phyloP scores from a whole-genome alignment of 2,113 vertebrate genomes.

The Spilogale gracilis region DNA sequence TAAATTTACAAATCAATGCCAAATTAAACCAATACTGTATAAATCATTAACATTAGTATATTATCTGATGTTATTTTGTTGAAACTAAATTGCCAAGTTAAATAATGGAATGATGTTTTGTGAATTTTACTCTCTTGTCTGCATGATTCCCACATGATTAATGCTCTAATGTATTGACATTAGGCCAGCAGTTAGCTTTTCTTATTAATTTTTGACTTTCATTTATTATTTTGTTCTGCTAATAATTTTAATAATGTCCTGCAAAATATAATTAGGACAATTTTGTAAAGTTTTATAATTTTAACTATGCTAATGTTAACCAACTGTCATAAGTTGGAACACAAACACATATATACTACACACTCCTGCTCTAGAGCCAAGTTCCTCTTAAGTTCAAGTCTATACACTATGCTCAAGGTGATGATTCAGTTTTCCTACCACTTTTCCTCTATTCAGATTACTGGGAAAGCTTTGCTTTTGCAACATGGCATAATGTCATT shows the following conservation, averaged over 20 bases:
- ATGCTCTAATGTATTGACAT: background rate
- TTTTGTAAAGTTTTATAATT: constrained; percentile 1
- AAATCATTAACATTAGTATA: background rate
- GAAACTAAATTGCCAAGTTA: background rate
- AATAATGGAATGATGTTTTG: background rate
- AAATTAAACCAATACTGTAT: background rate
- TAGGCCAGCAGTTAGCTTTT: background rate
- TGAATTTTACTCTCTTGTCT: background rate
- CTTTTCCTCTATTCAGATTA: background rate
- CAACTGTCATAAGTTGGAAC: too few relatives aligned
- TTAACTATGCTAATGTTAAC: background rate
- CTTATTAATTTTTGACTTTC: background rate
- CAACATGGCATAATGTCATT: background rate
- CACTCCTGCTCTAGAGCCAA: background rate
- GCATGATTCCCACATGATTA: background rate
- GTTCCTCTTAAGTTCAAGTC: background rate
- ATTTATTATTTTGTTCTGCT: constrained; percentile 35
- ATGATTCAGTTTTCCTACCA: background rate
- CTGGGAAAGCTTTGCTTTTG: constrained; percentile 19
- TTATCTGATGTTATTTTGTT: background rate
- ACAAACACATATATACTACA: too few relatives aligned
- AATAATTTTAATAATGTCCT: background rate
- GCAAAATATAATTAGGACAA: background rate
- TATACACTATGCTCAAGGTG: background rate
- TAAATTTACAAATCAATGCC: constrained; percentile 5